Percentiles rank a stretch among this genome's conserved stretches.
These are phyloP conservation scores for Zosterops hypoxanthus DNA, from an alignment of 2,113 vertebrate species.

Conservation along the genomic window DNA sequence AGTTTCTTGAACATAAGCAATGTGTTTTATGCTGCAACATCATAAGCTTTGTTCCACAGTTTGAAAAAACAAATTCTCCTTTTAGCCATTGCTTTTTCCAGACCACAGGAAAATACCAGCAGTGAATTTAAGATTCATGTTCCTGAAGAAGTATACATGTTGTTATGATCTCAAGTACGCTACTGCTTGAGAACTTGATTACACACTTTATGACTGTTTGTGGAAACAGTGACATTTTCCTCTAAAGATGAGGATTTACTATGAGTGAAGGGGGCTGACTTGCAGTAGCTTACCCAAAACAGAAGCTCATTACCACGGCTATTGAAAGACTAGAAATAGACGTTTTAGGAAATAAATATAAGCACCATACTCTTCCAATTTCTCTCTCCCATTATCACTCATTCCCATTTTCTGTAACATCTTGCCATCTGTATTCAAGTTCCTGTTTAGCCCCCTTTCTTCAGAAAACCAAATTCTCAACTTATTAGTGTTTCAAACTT, in stretches of 20 bases:
- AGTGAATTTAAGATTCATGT: background rate
- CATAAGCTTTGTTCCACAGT: conserved; percentile 51
- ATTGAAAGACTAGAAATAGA: background rate
- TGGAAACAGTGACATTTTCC: background rate
- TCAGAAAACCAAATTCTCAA: background rate
- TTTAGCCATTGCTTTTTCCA: conserved; percentile 36
- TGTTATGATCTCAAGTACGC: background rate
- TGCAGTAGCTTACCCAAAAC: background rate
- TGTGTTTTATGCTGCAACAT: conserved; percentile 47
- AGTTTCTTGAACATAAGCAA: conserved; percentile 63
- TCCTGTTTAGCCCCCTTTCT: background rate
- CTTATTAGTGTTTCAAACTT: background rate
- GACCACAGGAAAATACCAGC: conserved; percentile 2
- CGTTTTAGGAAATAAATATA: background rate
- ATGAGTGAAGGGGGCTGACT: background rate
- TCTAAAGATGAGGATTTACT: background rate
- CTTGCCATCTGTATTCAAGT: background rate
- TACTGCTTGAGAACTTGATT: background rate
- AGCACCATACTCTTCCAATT: background rate
- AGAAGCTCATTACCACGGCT: background rate
- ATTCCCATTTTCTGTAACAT: background rate
- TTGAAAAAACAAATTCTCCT: conserved; percentile 64
- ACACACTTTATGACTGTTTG: background rate
- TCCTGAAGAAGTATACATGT: background rate
- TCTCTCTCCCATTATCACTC: background rate